phyloP scores from a whole-genome alignment of 2,113 vertebrate genomes.

The Ranitomeya imitator region DNA sequence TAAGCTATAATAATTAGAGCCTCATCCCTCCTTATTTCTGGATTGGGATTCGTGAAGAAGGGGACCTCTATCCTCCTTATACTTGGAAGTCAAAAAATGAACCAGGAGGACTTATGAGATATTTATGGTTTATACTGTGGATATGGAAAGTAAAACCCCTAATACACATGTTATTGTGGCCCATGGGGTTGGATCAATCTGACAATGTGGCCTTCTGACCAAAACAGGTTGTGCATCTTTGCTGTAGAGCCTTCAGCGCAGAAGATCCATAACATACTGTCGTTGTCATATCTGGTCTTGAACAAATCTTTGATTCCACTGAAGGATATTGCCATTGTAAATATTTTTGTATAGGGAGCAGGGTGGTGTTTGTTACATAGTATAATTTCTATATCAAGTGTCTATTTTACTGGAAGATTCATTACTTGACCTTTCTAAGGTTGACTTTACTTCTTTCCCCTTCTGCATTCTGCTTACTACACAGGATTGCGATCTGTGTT shows the following conservation, averaged over 20 bases:
- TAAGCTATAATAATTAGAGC: no score
- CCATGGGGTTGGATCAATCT: no score
- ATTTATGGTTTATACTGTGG: no score
- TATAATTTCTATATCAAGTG: conserved; percentile 11
- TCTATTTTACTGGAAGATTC: conserved; percentile 27
- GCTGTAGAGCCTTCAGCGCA: background rate
- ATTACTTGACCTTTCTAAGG: conserved; percentile 39
- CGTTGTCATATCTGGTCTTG: background rate
- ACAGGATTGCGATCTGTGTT: conserved; percentile 28
- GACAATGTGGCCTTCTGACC: no score
- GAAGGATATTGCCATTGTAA: background rate
- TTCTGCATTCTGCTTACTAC: conserved; percentile 43
- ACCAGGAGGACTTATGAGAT: no score
- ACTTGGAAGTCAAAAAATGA: no score
- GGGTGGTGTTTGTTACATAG: background rate
- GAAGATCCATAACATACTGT: background rate
- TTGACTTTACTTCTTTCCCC: conserved; percentile 21
- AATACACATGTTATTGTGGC: no score
- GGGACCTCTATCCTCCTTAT: no score
- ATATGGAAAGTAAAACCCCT: no score
- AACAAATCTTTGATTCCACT: background rate
- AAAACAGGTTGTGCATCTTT: background rate
- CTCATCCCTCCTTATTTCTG: no score
- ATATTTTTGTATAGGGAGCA: background rate
- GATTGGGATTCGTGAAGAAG: no score